Evolutionary conservation across 2,797 vertebrate genomes (phyloP), one percentile per base, ranked within the genome.

Genomic region (Huso huso): DNA sequence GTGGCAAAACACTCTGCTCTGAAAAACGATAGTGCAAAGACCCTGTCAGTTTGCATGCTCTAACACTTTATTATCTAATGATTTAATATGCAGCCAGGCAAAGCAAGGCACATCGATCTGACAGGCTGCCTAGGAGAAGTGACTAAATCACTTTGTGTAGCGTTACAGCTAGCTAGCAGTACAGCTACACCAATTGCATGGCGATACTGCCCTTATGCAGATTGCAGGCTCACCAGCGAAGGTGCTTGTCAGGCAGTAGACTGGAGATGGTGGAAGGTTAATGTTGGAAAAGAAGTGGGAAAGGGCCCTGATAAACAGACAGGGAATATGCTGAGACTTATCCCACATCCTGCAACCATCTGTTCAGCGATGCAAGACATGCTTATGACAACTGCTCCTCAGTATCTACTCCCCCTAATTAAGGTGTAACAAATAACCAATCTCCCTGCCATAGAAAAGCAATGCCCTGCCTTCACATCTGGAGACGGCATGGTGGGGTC

Each of bases 21-120:
- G 76, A 70, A 75, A 77, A 77, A 76, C 73, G 75, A 77, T 81
- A 81, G 84, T 78, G 82, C 76, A 4, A 74, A 79, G 84, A 79
- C 85, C 85, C 82, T 88, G 84, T 80, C 85, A 84, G 81, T 80
- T 83, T 79, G 77, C 82, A 79, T 82, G 82, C 65, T 71, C 86
- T 81, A 86, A 86, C 83, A 83, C 83, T 91, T 89, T 90, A 90
- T 91, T 90, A 89, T 88, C 86, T 86, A 87, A 88, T 89, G 87
- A 91, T 91, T 85, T 89, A 89, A 89, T 88, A 86, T 85, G 84
- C 87, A 89, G 82, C 84, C 85, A 87, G 85, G 85, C 84, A 81
- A 84, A 87, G 85, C 83, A 81, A 85, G 69, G 83, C 86, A 86
- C 84, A 82, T 86, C 85, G 85, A 79, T 71, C 84, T 89, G 88